Evolutionary conservation across 2,113 vertebrate species (phyloP).

Genomic region (Cepphus grylle): DNA sequence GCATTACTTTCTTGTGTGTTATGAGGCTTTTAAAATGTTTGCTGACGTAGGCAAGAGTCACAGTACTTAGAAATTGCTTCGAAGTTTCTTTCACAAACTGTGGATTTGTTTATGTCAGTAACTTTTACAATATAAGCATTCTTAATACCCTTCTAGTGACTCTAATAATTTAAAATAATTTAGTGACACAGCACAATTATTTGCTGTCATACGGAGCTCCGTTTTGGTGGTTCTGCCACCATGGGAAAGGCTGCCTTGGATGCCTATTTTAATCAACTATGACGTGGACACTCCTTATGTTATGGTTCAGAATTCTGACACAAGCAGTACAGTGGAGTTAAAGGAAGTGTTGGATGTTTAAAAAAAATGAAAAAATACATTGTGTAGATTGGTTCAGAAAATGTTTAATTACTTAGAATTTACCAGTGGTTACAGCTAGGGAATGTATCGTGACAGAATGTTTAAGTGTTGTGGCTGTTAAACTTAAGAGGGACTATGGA

Average conservation of each 20-base stretch:
- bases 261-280: neutral
- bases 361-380: neutral
- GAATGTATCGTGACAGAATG: neutral
- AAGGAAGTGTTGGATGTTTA: neutral
- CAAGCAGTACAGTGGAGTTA: neutral
- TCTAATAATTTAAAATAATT: neutral
- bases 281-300: neutral
- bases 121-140: neutral
- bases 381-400: neutral
- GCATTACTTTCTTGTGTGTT: neutral
- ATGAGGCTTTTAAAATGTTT: neutral
- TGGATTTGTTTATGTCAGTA: neutral
- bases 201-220: neutral
- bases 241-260: neutral
- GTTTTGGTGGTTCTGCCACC: neutral
- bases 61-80: neutral
- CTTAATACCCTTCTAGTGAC: neutral
- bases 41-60: neutral
- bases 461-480: neutral
- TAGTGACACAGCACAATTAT: neutral
- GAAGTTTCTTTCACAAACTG: neutral
- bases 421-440: neutral
- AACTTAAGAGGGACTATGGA: neutral
- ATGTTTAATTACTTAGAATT: neutral
- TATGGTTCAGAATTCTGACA: neutral